Percentiles rank a stretch among this genome's conserved stretches.
These are phyloP conservation scores for Brachypteracias leptosomus DNA, from an alignment of 2,113 vertebrate species.

Conservation along the genomic window DNA sequence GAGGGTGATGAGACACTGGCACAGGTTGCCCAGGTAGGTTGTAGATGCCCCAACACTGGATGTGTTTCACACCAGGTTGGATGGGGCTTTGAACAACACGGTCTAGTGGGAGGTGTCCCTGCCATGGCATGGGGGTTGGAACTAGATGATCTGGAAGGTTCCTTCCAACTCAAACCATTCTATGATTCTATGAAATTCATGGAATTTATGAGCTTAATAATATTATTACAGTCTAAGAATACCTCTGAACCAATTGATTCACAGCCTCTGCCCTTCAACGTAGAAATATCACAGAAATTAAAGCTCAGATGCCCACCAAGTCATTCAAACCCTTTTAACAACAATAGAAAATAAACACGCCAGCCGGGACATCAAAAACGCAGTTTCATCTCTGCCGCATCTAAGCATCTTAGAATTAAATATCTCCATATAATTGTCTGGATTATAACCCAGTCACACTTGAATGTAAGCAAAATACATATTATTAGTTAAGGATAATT, in stretches of 20 bases:
- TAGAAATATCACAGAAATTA: not conserved
- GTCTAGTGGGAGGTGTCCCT: not conserved
- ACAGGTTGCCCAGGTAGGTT: not conserved
- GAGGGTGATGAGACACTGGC: not conserved
- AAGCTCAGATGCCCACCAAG: not conserved
- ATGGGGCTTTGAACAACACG: not conserved
- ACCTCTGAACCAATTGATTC: not conserved
- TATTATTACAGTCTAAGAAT: not conserved
- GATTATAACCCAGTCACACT: not conserved
- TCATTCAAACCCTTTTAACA: not conserved
- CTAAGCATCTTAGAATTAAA: not conserved
- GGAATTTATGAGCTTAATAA: not conserved
- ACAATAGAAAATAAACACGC: accelerated
- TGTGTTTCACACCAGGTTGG: not conserved
- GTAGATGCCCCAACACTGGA: not conserved
- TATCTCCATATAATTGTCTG: not conserved
- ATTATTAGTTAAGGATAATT: not conserved
- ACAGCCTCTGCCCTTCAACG: not conserved
- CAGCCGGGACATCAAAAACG: accelerated
- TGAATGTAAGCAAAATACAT: not conserved
- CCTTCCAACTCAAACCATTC: not conserved
- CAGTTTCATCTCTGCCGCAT: not conserved
- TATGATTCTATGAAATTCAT: not conserved
- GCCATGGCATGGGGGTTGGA: not conserved
- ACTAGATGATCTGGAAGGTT: not conserved